Evolutionary conservation across 2,797 vertebrate genomes (phyloP), one percentile per base, ranked within the genome.

Genomic region (Leptatherina wallacei): DNA sequence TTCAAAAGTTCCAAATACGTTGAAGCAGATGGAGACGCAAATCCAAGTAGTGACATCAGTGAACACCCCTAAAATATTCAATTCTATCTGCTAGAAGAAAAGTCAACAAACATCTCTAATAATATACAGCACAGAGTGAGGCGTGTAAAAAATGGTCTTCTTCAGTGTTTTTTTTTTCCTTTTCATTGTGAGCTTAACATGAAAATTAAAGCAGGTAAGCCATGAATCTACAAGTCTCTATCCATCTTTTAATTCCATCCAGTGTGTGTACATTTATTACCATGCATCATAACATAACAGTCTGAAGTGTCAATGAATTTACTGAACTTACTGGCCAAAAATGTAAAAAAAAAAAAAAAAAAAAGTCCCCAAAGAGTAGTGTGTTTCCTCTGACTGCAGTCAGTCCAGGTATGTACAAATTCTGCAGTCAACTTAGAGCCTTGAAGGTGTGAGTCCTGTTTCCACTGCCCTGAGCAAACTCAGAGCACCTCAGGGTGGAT

Each of bases 201-300:
- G 24, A 64, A 72, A 69, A 82, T 87, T 82, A 87, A 88, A 88
- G 86, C 83, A 62, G 84, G 72, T 55, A 32, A 42, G 55, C n/a
- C 69, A 42, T 24, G 72, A 56, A 66, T 61, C 47, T 69, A 30
- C 14, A 29, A 35, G 33, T 67, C 36, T 67, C 29, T 66, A 36
- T 75, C 68, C 16, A 35, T 66, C 30, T 60, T 59, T 40, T 56
- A 6, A 14, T 44, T 67, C 58, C 44, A n/a, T 49, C 69, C 64
- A 35, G 49, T 22, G 65, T 54, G 14, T 40, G 6, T 55, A 22
- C 52, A 49, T 38, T 59, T 35, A 24, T 75, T 44, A n/a, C 11
- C 2, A 27, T 44, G 24, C 58, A 32, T 47, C 9, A 16, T 8
- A 29, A 24, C 36, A n/a, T 27, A 35, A 52, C 44, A 80, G 69